A percentile compares a stretch with the other conserved stretches of the same genome.
Evolutionary conservation across 1,140 invertebrate genomes (phyloP).

Genomic region (Heliothis virescens): DNA sequence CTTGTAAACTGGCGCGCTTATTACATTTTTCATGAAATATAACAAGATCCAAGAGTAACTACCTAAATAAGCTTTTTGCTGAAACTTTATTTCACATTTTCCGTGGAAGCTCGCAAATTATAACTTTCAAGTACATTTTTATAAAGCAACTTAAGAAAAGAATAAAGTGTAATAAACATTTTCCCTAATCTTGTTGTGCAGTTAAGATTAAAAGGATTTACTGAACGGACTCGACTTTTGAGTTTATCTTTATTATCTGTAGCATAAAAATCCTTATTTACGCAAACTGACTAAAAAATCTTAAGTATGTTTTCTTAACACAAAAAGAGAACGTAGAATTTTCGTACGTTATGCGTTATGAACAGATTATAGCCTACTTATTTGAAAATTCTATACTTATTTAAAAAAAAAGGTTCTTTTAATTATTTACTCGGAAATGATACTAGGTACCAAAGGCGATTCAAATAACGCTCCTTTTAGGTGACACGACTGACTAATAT

Average conservation of each 20-base stretch:
- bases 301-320: background rate
- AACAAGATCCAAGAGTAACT: background rate
- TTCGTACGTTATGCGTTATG: too few species aligned
- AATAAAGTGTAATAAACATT: constrained; percentile 4
- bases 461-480: too few species aligned
- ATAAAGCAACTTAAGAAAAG: constrained; percentile 6
- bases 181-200: constrained; percentile 2
- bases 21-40: background rate
- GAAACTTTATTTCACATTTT: constrained; percentile 11
- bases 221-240: background rate
- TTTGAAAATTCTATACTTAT: too few species aligned
- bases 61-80: background rate
- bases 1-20: background rate
- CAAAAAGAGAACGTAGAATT: background rate
- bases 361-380: too few species aligned
- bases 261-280: background rate
- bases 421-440: too few species aligned
- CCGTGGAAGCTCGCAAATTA: constrained; percentile 25
- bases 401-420: too few species aligned
- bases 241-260: background rate
- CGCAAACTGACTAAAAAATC: background rate
- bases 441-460: too few species aligned
- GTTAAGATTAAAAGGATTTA: constrained; percentile 40
- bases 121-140: constrained; percentile 36
- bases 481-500: background rate